phyloP scores from a whole-genome alignment of 2,113 vertebrate genomes.

The Eretmodus cyanostictus region DNA sequence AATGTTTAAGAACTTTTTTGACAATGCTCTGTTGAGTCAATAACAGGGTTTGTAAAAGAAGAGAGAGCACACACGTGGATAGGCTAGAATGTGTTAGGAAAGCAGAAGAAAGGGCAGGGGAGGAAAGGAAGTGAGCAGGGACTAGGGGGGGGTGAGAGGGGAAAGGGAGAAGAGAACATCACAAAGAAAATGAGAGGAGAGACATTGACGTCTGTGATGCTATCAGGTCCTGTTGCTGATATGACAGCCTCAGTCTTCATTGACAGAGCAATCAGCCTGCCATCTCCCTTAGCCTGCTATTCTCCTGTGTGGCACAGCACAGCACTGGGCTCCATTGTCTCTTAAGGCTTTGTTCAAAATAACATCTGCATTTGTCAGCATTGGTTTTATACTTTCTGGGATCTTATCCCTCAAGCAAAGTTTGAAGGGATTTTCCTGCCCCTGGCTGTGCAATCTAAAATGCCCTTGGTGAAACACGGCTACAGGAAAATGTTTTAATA shows the following conservation, averaged over 20 bases:
- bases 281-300: constrained; percentile 49
- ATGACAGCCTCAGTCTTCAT: constrained; percentile 52
- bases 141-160: background rate
- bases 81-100: background rate
- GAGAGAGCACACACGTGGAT: background rate
- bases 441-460: constrained; percentile 27
- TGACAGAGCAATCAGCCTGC: constrained; percentile 58
- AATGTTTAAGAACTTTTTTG: background rate
- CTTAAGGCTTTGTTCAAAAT: constrained; percentile 59
- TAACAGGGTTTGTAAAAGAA: background rate
- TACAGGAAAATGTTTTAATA: background rate
- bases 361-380: constrained; percentile 68
- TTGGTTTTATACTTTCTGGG: constrained; percentile 41
- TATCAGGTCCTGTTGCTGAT: constrained; percentile 61
- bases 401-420: constrained; percentile 47
- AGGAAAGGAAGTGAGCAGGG: constrained; percentile 30
- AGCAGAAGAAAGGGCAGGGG: background rate
- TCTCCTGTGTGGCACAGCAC: constrained; percentile 31
- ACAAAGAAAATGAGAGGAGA: constrained; percentile 50
- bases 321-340: constrained; percentile 48
- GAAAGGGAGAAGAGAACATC: constrained; percentile 41
- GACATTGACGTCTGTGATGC: constrained; percentile 61
- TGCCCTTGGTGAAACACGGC: constrained; percentile 52
- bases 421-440: constrained; percentile 64
- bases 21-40: background rate